Base-by-base conservation (phyloP, 2,888 invertebrate genomes). In the Liposcelis brunnea region DNA sequence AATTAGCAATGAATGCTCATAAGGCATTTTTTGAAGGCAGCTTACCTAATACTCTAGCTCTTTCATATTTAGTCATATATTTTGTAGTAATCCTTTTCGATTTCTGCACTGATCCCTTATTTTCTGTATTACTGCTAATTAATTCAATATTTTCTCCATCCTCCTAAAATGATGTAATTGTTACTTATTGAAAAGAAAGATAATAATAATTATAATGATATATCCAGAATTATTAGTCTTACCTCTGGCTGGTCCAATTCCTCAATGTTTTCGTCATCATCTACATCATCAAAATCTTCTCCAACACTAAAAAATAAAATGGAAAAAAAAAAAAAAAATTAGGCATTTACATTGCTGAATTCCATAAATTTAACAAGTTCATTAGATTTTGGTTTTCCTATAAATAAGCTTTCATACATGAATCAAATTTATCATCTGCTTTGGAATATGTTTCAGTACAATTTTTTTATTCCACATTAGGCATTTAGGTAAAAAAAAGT, bases 11-110 rank as follows among this genome's bases (percentile, higher is more conserved):
- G 34, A 34, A 32, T 43, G 5, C n/a, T 14, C 32, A 5, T 10
- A 12, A 18, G 15, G 11, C 4, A 18, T n/a, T 15, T 65, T 66
- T 58, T 64, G 56, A 35, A 65, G 55, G 54, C 14, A 33, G 67
- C 67, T 53, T 68, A 77, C 72, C 40, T 40, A 40, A 40, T 7
- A 40, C 40, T 40, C 40, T 40, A 15, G 40, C 40, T 19, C 40
- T 14, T 19, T 40, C 40, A 19, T 40, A 40, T 40, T 98, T 99
- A 1, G 97, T 98, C 94, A 99, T 94, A 58, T 93, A 98, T 56
- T 86, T 81, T 0, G 97, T 95, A 1, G 98, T 98, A 42, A 95
- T 95, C 16, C 94, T 73, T 59, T 91, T 93, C 0, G 78, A 74
- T 60, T 85, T 85, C 33, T 83, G 80, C 0, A 85, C 85, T 34